phyloP scores from a whole-genome alignment of 2,797 vertebrate species.

The Lacerta bilineata region DNA sequence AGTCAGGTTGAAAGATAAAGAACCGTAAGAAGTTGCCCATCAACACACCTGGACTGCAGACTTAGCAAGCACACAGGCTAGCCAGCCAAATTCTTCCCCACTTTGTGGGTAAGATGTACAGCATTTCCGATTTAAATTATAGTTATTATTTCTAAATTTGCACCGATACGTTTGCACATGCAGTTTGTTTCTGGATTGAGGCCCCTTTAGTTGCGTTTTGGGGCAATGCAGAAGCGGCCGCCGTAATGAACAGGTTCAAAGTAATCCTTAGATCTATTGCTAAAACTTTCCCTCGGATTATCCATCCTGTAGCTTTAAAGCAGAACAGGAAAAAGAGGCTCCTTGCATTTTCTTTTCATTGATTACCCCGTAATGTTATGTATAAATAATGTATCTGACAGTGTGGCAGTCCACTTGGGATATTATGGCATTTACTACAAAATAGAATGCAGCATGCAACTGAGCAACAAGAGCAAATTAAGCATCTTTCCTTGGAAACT shows the following conservation, averaged over 20 bases:
- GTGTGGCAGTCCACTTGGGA: slow-evolving; percentile 85
- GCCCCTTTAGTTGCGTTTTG: not conserved
- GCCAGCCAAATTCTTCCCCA: too few species aligned
- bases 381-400: slow-evolving; percentile 88
- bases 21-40: too few species aligned
- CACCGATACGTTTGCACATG: too few species aligned
- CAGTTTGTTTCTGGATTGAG: too few species aligned
- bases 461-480: slow-evolving; percentile 84
- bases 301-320: slow-evolving; percentile 78
- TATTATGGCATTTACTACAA: slow-evolving; percentile 84
- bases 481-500: slow-evolving; percentile 83
- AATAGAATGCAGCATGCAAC: slow-evolving; percentile 85
- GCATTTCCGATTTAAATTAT: too few species aligned
- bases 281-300: slow-evolving; percentile 55
- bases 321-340: slow-evolving; percentile 69
- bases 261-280: slow-evolving; percentile 64
- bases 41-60: too few species aligned
- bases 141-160: too few species aligned
- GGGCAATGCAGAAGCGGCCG: not conserved
- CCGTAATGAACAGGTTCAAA: slow-evolving; percentile 13
- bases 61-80: too few species aligned
- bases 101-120: too few species aligned
- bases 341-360: slow-evolving; percentile 81
- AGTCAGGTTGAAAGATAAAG: too few species aligned
- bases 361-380: slow-evolving; percentile 87